phyloP scores from a whole-genome alignment of 1,140 invertebrate species.

The Pinna nobilis region DNA sequence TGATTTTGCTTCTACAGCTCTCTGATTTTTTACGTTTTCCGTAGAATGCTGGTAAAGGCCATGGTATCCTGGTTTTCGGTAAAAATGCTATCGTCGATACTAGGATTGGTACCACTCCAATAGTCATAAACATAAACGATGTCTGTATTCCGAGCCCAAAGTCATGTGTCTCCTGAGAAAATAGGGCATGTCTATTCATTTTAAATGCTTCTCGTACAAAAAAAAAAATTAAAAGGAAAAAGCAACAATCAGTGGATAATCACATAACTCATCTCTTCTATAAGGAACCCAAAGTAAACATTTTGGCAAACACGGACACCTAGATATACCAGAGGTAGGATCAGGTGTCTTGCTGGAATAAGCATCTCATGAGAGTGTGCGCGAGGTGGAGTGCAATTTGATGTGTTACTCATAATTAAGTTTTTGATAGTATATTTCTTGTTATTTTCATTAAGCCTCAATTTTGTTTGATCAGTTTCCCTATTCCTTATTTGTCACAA shows the following conservation, averaged over 20 bases:
- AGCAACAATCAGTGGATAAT: background rate
- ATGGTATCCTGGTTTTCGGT: slow-evolving; percentile 63
- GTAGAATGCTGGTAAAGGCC: slow-evolving; percentile 62
- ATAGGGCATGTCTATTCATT: too few relatives aligned
- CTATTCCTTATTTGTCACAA: too few relatives aligned
- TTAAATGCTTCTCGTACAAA: too few relatives aligned
- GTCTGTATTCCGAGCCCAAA: slow-evolving; percentile 58
- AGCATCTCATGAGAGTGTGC: too few relatives aligned
- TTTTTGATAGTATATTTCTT: too few relatives aligned
- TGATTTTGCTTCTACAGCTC: background rate
- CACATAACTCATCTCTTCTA: background rate
- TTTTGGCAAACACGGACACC: background rate
- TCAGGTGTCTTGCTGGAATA: background rate
- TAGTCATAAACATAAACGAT: slow-evolving; percentile 68
- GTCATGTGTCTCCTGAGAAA: slow-evolving; percentile 45
- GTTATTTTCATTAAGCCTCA: too few relatives aligned
- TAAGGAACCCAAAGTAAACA: background rate
- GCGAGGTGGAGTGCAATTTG: too few relatives aligned
- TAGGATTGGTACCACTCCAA: slow-evolving; percentile 62
- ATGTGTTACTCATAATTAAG: too few relatives aligned
- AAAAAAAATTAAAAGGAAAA: background rate
- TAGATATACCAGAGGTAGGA: background rate
- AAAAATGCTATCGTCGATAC: slow-evolving; percentile 67
- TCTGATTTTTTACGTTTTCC: slow-evolving; percentile 40
- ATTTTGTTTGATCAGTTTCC: too few relatives aligned